A percentile compares a stretch with the other conserved stretches of the same genome.
Evolutionary conservation across 2,797 vertebrate genomes (phyloP).

Genomic region (Pipistrellus nathusii): DNA sequence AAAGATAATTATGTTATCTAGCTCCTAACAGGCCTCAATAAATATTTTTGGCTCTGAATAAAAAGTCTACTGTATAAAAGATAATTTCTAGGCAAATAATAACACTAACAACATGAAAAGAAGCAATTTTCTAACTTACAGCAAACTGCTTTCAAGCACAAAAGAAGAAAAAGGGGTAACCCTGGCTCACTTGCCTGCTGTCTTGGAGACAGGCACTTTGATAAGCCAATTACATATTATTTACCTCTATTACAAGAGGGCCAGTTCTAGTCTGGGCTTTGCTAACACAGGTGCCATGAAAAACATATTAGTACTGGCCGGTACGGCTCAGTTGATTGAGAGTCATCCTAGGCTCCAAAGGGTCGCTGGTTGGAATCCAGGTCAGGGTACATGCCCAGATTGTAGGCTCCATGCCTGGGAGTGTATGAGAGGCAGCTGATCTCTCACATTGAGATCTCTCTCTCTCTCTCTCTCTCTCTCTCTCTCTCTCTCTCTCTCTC

Average conservation of each 20-base stretch:
- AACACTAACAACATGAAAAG: slow-evolving; percentile 20
- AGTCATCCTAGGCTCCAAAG: neutral
- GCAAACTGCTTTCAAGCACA: slow-evolving; percentile 52
- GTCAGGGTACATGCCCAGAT: neutral
- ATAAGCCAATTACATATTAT: neutral
- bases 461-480: neutral
- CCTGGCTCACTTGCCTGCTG: neutral
- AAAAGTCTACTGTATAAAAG: slow-evolving; percentile 22
- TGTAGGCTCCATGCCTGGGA: neutral
- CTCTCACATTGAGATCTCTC: neutral
- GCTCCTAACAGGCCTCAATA: neutral
- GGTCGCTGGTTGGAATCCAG: neutral
- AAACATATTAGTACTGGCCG: neutral
- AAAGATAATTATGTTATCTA: slow-evolving; percentile 25
- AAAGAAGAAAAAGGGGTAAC: neutral
- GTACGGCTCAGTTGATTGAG: neutral
- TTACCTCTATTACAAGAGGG: slow-evolving; percentile 33
- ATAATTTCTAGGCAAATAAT: slow-evolving; percentile 35
- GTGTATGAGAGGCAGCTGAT: neutral
- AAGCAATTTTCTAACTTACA: slow-evolving; percentile 23
- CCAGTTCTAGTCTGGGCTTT: neutral
- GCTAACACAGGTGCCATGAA: slow-evolving; percentile 1
- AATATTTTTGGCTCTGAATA: slow-evolving; percentile 35
- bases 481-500: neutral
- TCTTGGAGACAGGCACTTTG: slow-evolving; percentile 6